These are phyloP conservation scores for Karalla daura DNA, from an alignment of 2,797 vertebrate species.

Conservation along the genomic window DNA sequence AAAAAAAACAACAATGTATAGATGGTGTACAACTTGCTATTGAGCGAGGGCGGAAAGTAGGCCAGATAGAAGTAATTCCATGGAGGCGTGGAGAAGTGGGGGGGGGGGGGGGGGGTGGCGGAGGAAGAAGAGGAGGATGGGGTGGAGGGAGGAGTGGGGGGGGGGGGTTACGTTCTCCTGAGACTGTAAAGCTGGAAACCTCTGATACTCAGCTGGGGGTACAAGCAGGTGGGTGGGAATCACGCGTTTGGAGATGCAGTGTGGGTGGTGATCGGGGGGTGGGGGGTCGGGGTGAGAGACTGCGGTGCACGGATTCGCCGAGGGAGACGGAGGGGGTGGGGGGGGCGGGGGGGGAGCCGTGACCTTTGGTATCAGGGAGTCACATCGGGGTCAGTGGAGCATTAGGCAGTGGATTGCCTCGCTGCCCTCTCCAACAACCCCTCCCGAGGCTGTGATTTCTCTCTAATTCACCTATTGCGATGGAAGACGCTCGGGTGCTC, in stretches of 20 bases:
- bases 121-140: slow-evolving; percentile 24
- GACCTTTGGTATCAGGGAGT: slow-evolving; percentile 73
- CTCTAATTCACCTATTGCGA: slow-evolving; percentile 18
- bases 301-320: slow-evolving; percentile 26
- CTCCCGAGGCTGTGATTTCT: slow-evolving; percentile 45
- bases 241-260: slow-evolving; percentile 50
- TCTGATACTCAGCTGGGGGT: slow-evolving; percentile 74
- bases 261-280: slow-evolving; percentile 62
- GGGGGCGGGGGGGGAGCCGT: slow-evolving; percentile 36
- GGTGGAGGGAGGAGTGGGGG: slow-evolving; percentile 13
- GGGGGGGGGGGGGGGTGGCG: slow-evolving; percentile 36
- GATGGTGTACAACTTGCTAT: slow-evolving; percentile 66
- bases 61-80: slow-evolving; percentile 84
- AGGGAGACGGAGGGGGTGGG: slow-evolving; percentile 51
- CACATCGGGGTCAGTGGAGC: slow-evolving; percentile 64
- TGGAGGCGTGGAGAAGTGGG: slow-evolving; percentile 61
- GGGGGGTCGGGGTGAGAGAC: slow-evolving; percentile 1
- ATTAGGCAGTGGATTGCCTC: slow-evolving; percentile 43
- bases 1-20: slow-evolving; percentile 66
- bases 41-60: slow-evolving; percentile 78
- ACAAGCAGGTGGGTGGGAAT: slow-evolving; percentile 78
- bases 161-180: slow-evolving; percentile 50
- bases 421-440: slow-evolving; percentile 19
- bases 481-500: slow-evolving; percentile 23
- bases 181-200: slow-evolving; percentile 66